These are phyloP conservation scores for Hyperoplus lanceolatus DNA, from an alignment of 2,797 vertebrate genomes.

Conservation along the genomic window DNA sequence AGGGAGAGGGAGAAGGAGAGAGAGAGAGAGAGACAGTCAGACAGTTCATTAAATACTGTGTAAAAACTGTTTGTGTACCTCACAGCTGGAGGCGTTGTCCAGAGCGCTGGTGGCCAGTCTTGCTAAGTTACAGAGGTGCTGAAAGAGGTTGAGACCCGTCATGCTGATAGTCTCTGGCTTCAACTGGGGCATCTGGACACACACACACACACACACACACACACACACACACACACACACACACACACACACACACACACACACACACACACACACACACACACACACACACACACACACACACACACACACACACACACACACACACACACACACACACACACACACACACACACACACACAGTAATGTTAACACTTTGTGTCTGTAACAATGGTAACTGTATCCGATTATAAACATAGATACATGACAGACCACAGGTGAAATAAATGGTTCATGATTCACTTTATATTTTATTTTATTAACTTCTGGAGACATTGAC, in stretches of 20 bases:
- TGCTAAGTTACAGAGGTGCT: slow-evolving; percentile 97
- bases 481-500: not conserved
- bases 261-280: not conserved
- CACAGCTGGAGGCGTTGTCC: slow-evolving; percentile 95
- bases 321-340: slow-evolving; percentile 19
- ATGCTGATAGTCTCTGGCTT: slow-evolving; percentile 99
- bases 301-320: not conserved
- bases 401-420: too few species aligned
- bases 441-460: not conserved
- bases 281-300: not conserved
- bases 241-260: not conserved
- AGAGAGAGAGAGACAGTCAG: too few species aligned
- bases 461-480: not conserved
- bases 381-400: too few species aligned
- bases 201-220: not conserved
- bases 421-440: too few species aligned
- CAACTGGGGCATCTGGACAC: slow-evolving; percentile 94
- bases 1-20: too few species aligned
- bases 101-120: slow-evolving; percentile 96
- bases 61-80: slow-evolving; percentile 82
- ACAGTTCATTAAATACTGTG: not conserved
- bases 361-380: not conserved
- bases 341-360: not conserved
- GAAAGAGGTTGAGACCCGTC: slow-evolving; percentile 98
- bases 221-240: not conserved